These are phyloP conservation scores for Tipula helvola DNA, from an alignment of 2,888 invertebrate species.

Conservation along the genomic window DNA sequence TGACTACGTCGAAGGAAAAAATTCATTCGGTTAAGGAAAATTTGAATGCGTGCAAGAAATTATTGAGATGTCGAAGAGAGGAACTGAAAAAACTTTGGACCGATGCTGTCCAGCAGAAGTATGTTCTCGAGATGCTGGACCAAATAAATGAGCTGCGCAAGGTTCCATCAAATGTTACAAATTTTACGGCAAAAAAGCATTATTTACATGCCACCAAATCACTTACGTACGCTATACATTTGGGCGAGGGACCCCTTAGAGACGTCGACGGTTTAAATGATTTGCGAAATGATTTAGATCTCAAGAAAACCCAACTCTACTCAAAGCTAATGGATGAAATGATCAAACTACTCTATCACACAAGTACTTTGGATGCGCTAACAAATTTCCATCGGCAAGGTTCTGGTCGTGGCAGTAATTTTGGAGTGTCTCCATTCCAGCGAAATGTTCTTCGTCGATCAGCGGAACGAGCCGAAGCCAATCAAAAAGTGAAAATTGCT, in stretches of 20 bases:
- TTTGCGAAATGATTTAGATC: slow-evolving; percentile 59
- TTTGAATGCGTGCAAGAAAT: slow-evolving; percentile 66
- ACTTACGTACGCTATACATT: slow-evolving; percentile 53
- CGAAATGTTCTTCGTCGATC: slow-evolving; percentile 45
- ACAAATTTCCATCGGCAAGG: slow-evolving; percentile 45
- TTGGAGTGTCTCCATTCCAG: slow-evolving; percentile 40
- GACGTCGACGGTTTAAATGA: slow-evolving; percentile 77
- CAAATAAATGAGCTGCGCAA: slow-evolving; percentile 73
- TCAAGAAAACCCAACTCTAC: slow-evolving; percentile 47
- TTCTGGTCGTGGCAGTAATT: slow-evolving; percentile 40
- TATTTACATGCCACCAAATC: slow-evolving; percentile 78
- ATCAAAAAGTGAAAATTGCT: slow-evolving; percentile 39
- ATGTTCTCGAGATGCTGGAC: slow-evolving; percentile 75
- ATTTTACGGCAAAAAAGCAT: slow-evolving; percentile 55
- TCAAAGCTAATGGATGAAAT: slow-evolving; percentile 57
- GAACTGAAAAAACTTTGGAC: slow-evolving; percentile 89
- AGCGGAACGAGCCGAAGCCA: slow-evolving; percentile 41
- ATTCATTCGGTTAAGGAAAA: slow-evolving; percentile 70
- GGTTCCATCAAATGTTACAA: slow-evolving; percentile 55
- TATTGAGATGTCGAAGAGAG: slow-evolving; percentile 81
- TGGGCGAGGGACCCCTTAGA: slow-evolving; percentile 58
- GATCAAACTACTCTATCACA: slow-evolving; percentile 56
- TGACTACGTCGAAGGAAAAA: slow-evolving; percentile 63
- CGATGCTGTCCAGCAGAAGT: slow-evolving; percentile 91
- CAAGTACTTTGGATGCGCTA: slow-evolving; percentile 41